Conservation (phyloP, 92 coral and sea anemone species). For the Galaxea fascicularis region DNA sequence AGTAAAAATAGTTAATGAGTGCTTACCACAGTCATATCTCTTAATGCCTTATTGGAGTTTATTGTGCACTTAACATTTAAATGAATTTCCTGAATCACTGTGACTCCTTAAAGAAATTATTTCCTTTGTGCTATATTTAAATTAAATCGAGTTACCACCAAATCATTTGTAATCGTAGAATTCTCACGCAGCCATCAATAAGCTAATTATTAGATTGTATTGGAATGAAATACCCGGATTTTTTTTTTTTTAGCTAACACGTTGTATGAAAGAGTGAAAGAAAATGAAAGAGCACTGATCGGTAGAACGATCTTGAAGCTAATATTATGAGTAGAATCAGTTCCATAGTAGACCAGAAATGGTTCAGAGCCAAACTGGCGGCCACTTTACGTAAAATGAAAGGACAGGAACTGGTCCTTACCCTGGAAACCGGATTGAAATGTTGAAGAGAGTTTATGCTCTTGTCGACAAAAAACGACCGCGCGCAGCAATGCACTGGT, state of each 20-base stretch:
- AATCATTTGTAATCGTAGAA: constrained; percentile 21
- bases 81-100: not conserved
- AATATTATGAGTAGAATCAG: not conserved
- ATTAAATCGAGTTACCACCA: constrained; percentile 14
- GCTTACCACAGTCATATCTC: no score
- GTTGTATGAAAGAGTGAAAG: no score
- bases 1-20: not conserved
- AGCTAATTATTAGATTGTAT: constrained; percentile 12
- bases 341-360: not conserved
- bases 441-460: not conserved
- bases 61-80: not conserved
- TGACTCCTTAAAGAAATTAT: not conserved
- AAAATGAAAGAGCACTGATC: not conserved
- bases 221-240: not conserved
- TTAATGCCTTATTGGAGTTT: no score
- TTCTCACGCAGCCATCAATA: constrained; percentile 31
- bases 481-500: not conserved
- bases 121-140: not conserved
- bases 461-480: not conserved
- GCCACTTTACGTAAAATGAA: not conserved
- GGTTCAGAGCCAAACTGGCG: not conserved
- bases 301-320: not conserved
- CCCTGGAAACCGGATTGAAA: not conserved
- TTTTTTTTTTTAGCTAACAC: not conserved
- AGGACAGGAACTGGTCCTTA: not conserved